These are phyloP conservation scores for Nannoperca australis DNA, from an alignment of 2,797 vertebrate genomes.

Conservation along the genomic window DNA sequence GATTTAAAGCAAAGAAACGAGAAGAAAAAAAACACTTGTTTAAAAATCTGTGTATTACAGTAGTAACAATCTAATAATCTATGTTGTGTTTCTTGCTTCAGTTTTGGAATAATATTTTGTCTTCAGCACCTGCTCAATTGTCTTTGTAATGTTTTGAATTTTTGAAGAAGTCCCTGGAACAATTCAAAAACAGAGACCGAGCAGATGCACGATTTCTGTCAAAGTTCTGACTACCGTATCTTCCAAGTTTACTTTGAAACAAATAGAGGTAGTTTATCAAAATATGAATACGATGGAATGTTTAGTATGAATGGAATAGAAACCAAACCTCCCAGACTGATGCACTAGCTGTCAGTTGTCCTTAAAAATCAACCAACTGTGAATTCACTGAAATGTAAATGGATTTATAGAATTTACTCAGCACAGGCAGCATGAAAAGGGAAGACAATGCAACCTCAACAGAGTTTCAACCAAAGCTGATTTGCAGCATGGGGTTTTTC, in stretches of 20 bases:
- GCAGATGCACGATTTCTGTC: not conserved
- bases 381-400: slow-evolving; percentile 9
- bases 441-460: not conserved
- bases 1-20: not conserved
- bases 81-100: not conserved
- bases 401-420: not conserved
- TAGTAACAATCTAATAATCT: not conserved
- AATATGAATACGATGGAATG: not conserved
- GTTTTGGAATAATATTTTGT: not conserved
- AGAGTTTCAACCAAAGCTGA: slow-evolving; percentile 4
- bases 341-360: not conserved
- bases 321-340: not conserved
- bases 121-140: slow-evolving; percentile 6
- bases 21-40: not conserved
- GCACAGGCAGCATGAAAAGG: not conserved
- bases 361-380: not conserved
- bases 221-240: not conserved
- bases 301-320: not conserved
- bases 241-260: slow-evolving; percentile 2
- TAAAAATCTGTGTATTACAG: not conserved
- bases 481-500: not conserved
- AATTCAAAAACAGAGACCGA: no score
- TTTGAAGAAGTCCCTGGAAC: no score
- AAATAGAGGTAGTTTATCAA: not conserved
- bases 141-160: no score